Evolutionary conservation across 2,888 invertebrate species (phyloP).

Genomic region (Leucoma salicis): DNA sequence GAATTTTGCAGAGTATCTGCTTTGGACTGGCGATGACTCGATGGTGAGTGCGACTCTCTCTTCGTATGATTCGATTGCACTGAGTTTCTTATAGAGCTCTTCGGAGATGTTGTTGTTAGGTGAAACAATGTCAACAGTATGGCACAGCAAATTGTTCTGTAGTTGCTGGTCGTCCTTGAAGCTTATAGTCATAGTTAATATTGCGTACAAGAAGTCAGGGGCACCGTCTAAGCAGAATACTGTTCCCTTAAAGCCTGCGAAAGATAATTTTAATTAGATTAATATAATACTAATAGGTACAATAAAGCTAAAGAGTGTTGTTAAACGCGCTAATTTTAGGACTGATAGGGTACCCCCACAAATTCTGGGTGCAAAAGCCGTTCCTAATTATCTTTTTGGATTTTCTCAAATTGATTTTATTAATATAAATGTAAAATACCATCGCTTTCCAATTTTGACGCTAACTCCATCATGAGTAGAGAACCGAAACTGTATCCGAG

Average conservation of each 20-base stretch:
- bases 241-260: conserved; percentile 77
- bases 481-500: conserved; percentile 96
- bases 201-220: conserved; percentile 85
- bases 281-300: no score
- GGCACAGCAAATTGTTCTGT: conserved; percentile 82
- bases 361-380: no score
- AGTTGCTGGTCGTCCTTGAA: conserved; percentile 70
- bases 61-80: conserved; percentile 77
- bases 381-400: no score
- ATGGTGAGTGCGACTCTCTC: conserved; percentile 80
- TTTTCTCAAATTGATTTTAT: no score
- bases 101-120: conserved; percentile 60
- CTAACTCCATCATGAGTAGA: conserved; percentile 89
- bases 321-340: no score
- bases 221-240: conserved; percentile 91
- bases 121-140: conserved; percentile 76
- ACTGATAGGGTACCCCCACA: no score
- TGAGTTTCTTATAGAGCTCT: conserved; percentile 68
- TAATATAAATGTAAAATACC: conserved; percentile 63
- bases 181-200: conserved; percentile 72
- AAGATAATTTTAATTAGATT: conserved; percentile 1
- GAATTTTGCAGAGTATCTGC: conserved; percentile 60
- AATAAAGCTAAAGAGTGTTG: no score
- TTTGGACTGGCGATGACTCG: conserved; percentile 55
- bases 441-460: conserved; percentile 85